Conservation (phyloP, 2,888 invertebrate genomes). For the Agrotis clavis region DNA sequence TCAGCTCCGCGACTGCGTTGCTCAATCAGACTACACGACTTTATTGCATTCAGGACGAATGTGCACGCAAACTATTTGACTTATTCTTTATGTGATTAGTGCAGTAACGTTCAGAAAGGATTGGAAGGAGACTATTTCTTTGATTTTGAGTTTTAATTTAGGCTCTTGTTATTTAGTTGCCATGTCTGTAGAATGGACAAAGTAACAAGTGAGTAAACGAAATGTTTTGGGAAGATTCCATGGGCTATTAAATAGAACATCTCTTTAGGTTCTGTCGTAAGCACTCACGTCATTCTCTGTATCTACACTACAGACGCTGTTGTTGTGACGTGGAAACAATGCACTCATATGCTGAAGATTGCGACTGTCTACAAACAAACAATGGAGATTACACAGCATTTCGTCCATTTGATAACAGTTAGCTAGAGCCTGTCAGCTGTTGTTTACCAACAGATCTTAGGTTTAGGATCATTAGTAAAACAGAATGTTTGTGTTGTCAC, state of each 20-base stretch:
- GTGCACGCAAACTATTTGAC: constrained; percentile 4
- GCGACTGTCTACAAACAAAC: constrained; percentile 43
- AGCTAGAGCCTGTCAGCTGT: constrained; percentile 16
- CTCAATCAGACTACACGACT: constrained; percentile 51
- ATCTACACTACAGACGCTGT: neutral
- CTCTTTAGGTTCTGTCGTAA: constrained; percentile 12
- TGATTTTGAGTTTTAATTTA: neutral
- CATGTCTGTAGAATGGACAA: neutral
- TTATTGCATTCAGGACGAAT: constrained; percentile 19
- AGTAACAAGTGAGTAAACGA: neutral
- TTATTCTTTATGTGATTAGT: neutral
- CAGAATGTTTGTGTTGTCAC: constrained; percentile 17
- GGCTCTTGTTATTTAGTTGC: too few species aligned
- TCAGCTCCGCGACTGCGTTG: constrained; percentile 64
- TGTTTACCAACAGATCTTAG: constrained; percentile 32
- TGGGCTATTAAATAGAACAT: constrained; percentile 2
- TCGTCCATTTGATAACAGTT: constrained; percentile 28
- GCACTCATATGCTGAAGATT: constrained; percentile 33
- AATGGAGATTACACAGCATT: constrained; percentile 43
- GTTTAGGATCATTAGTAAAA: constrained; percentile 15
- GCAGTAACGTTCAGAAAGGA: neutral
- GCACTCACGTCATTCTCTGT: constrained; percentile 20
- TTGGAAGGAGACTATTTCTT: neutral
- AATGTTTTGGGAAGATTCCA: constrained; percentile 17
- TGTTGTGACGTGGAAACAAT: constrained; percentile 38